Evolutionary conservation across 2,888 invertebrate genomes (phyloP), one percentile per base, ranked within the genome.

Genomic region (Tenthredo notha): DNA sequence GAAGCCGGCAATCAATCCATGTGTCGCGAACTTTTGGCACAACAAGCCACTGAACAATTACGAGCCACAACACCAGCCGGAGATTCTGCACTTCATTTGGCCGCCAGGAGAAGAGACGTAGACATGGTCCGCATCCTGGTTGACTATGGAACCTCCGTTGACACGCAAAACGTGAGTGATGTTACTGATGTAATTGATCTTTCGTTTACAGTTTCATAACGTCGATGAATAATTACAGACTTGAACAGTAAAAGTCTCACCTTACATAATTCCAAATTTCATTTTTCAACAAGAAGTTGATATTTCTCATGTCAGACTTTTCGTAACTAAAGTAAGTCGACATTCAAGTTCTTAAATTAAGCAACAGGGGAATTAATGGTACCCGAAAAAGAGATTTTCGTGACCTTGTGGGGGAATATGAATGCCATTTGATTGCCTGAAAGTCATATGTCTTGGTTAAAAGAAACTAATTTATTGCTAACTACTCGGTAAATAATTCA

Each of bases 1-100:
- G 98, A 99, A 94, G 97, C 98, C 43, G 99, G 99, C 84, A 99
- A 99, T 94, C 97, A 98, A 94, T 97, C 98, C 88, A 98, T 99
- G 96, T 98, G 98, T 92, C 96, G 98, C 88, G 98, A 99, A 94
- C 95, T 99, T 84, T 95, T 99, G 88, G 96, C 97, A 90, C 96
- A 97, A 90, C 97, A 97, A 94, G 97, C 98, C 83, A 96, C 97
- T 82, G 98, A 98, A 91, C 99, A 99, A 94, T 95, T 98, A 37
- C 94, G 96, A 95, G 96, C 98, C 83, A 96, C 96, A 70, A 96
- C 97, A 83, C 96, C 96, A 77, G 97, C 96, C 91, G 98, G 98
- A 70, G 99, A 99, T 93, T 98, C 98, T 21, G 98, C 98, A 29
- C 95, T 99, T 77, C 99, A 99, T 95, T 95, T 99, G 90, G 99